Evolutionary conservation across 2,797 vertebrate species (phyloP), one percentile per base, ranked within the genome.

Genomic region (Eidolon dupreanum): DNA sequence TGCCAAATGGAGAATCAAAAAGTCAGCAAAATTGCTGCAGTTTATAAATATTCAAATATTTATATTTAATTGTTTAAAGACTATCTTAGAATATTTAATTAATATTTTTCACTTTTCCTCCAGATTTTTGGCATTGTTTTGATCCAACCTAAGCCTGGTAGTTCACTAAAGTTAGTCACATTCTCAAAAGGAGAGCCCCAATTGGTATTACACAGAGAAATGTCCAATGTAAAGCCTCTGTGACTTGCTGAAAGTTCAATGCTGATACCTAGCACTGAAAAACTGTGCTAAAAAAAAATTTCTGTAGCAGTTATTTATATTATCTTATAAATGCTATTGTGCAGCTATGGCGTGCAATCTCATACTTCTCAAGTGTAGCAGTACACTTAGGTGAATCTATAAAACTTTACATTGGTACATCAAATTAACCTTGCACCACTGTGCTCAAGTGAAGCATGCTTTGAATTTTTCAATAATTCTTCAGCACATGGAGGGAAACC

Each of bases 381-480:
- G 43, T 38, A 77, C 70, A 79, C 11, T 11, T 65, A 88, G 90
- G 68, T 73, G 75, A 95, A 86, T 92, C 77, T 74, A 90, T 94
- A 96, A 92, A 96, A 94, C 86, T 93, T 87, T 92, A 81, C 22
- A 24, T 36, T 15, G 38, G 59, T 43, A 28, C 90, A 93, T 96
- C 90, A 94, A 96, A 88, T 97, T 96, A 96, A 97, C 85, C 93
- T 97, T 93, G 55, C 33, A 83, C 78, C 49, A 68, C 36, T 36
- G 82, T 86, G 55, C 71, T 95, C 43, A 90, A 88, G 82, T 84
- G 79, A 75, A 92, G 74, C 61, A 86, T 61, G 81, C 33, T 63
- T 96, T 92, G 95, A 92, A 94, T 95, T 96, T 96, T 95, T 94
- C 82, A 94, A 59, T 84, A 88, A 95, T 84, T 94, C 84, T 91